phyloP scores from a whole-genome alignment of 2,797 vertebrate species.

The Intellagama lesueurii region DNA sequence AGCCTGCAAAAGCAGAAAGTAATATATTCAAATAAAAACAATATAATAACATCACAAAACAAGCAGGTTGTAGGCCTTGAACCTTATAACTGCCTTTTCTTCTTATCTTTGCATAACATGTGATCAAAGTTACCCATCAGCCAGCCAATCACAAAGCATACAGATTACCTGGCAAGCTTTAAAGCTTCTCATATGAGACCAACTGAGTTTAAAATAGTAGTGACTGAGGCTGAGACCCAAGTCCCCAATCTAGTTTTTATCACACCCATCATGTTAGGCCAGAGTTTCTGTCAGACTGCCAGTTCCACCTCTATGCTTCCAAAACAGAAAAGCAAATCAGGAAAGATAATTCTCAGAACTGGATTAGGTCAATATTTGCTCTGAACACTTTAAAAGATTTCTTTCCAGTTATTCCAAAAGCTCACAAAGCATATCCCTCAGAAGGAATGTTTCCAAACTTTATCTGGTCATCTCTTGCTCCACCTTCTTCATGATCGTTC shows the following conservation, averaged over 20 bases:
- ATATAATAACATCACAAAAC: background rate
- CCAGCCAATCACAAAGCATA: background rate
- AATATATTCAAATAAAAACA: background rate
- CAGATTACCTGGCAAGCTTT: background rate
- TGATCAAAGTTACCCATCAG: background rate
- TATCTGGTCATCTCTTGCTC: conserved; percentile 37
- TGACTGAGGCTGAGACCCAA: conserved; percentile 8
- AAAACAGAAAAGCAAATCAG: background rate
- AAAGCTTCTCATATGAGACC: background rate
- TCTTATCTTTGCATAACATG: background rate
- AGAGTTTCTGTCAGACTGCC: conserved; percentile 44
- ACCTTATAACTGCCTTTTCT: background rate
- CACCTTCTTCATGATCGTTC: background rate
- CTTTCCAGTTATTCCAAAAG: conserved; percentile 39
- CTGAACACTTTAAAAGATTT: conserved; percentile 45
- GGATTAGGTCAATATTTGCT: conserved; percentile 52
- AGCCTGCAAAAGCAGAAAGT: background rate
- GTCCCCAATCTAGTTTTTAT: conserved; percentile 29
- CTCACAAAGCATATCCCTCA: conserved; percentile 38
- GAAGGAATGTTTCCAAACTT: conserved; percentile 39
- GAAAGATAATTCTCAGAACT: conserved; percentile 54
- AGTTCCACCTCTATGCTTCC: accelerated
- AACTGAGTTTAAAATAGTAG: conserved; percentile 36
- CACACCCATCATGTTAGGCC: conserved; percentile 32
- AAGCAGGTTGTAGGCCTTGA: background rate